phyloP scores from a whole-genome alignment of 2,797 vertebrate genomes.

The Thamnophis elegans region DNA sequence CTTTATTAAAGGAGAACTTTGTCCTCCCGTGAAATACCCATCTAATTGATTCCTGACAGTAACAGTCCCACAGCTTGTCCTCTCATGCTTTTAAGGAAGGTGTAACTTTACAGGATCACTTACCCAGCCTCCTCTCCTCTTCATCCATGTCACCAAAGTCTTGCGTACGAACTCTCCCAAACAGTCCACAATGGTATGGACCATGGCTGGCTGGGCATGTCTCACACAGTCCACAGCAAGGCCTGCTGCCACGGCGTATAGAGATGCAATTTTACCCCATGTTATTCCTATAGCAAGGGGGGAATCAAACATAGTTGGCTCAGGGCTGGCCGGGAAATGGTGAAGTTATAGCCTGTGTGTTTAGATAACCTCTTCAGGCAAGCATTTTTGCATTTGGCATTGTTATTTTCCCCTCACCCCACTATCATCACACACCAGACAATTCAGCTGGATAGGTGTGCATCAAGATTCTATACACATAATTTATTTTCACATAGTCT shows the following conservation, averaged over 20 bases:
- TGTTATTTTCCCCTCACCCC: neutral
- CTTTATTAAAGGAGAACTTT: neutral
- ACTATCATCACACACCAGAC: neutral
- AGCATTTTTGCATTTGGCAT: neutral
- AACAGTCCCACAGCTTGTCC: neutral
- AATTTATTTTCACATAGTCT: neutral
- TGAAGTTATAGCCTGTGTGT: rapidly evolving
- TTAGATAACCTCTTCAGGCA: rapidly evolving
- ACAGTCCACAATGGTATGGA: slow-evolving; percentile 93
- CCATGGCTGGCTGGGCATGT: slow-evolving; percentile 88
- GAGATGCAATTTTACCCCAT: slow-evolving; percentile 95
- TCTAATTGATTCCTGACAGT: rapidly evolving
- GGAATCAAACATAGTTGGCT: neutral
- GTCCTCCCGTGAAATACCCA: rapidly evolving
- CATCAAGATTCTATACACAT: neutral
- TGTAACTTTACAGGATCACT: slow-evolving; percentile 55
- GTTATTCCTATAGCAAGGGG: slow-evolving; percentile 81
- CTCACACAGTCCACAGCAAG: slow-evolving; percentile 93
- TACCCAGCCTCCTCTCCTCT: slow-evolving; percentile 94
- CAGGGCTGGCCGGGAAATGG: too few relatives aligned
- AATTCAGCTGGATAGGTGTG: neutral
- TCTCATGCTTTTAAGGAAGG: neutral
- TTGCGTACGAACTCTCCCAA: slow-evolving; percentile 95
- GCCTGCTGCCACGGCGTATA: slow-evolving; percentile 91
- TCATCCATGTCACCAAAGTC: slow-evolving; percentile 88